A percentile compares a stretch with the other conserved stretches of the same genome.
Conservation (phyloP, 2,888 invertebrate genomes). For the Scaptomyza polygonia region DNA sequence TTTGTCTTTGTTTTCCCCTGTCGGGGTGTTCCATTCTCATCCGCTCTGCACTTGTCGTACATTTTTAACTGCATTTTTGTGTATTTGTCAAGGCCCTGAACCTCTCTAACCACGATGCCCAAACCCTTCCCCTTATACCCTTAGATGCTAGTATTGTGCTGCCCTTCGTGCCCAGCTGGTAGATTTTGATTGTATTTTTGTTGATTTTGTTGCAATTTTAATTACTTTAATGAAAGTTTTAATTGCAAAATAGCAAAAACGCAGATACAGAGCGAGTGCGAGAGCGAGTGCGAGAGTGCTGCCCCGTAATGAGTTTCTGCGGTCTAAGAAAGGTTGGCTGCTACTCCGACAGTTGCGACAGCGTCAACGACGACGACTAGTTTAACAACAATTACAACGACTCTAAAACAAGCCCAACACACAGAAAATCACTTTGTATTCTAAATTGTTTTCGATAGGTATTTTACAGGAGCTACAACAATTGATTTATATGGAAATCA, state of each 20-base stretch:
- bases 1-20: slow-evolving; percentile 58
- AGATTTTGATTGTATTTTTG: slow-evolving; percentile 79
- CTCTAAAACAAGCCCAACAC: slow-evolving; percentile 16
- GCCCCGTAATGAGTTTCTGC: slow-evolving; percentile 76
- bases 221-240: slow-evolving; percentile 84
- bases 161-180: slow-evolving; percentile 14
- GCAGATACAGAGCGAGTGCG: slow-evolving; percentile 41
- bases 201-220: slow-evolving; percentile 82
- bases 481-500: slow-evolving; percentile 31
- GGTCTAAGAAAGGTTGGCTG: slow-evolving; percentile 77
- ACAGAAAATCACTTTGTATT: slow-evolving; percentile 17
- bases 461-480: not conserved
- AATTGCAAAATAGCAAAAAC: slow-evolving; percentile 81
- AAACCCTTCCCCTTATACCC: not conserved
- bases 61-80: slow-evolving; percentile 77
- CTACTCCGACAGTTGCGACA: slow-evolving; percentile 52
- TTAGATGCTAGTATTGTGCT: not conserved
- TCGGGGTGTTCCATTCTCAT: not conserved
- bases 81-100: slow-evolving; percentile 69
- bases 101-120: slow-evolving; percentile 39
- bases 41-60: slow-evolving; percentile 16
- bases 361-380: slow-evolving; percentile 26
- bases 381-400: slow-evolving; percentile 32
- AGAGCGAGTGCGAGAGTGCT: too few relatives aligned
- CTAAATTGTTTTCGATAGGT: slow-evolving; percentile 16